These are phyloP conservation scores for Chamaetylas fuelleborni DNA, from an alignment of 2,113 vertebrate species.

Conservation along the genomic window DNA sequence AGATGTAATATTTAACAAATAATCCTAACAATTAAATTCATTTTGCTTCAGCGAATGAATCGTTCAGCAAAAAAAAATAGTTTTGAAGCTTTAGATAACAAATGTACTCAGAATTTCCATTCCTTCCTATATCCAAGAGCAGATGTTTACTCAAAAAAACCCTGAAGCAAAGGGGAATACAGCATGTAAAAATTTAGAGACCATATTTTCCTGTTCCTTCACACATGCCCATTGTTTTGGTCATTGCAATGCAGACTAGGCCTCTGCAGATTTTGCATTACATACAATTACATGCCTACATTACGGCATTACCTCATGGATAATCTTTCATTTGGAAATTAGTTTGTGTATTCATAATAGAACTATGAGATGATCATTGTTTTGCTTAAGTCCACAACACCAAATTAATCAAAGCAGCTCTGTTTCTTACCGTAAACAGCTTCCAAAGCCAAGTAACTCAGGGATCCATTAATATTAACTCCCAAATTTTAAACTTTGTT, in stretches of 20 bases:
- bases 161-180: not conserved
- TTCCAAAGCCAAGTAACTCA: not conserved
- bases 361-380: not conserved
- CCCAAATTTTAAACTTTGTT: not conserved
- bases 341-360: not conserved
- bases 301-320: not conserved
- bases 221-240: not conserved
- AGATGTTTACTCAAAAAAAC: not conserved
- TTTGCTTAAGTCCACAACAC: not conserved
- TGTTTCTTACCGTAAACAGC: not conserved
- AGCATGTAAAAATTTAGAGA: not conserved
- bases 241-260: fast-evolving
- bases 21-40: not conserved
- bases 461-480: not conserved
- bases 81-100: not conserved
- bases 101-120: not conserved
- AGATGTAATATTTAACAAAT: not conserved
- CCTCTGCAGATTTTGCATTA: not conserved
- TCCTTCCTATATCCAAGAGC: not conserved
- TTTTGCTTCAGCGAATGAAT: not conserved
- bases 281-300: too few species aligned
- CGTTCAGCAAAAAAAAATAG: not conserved
- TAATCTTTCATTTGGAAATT: not conserved
- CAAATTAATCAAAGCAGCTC: not conserved
- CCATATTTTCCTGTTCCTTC: not conserved